Conservation (phyloP, 2,113 vertebrate genomes). For the Cheirogaleus medius region DNA sequence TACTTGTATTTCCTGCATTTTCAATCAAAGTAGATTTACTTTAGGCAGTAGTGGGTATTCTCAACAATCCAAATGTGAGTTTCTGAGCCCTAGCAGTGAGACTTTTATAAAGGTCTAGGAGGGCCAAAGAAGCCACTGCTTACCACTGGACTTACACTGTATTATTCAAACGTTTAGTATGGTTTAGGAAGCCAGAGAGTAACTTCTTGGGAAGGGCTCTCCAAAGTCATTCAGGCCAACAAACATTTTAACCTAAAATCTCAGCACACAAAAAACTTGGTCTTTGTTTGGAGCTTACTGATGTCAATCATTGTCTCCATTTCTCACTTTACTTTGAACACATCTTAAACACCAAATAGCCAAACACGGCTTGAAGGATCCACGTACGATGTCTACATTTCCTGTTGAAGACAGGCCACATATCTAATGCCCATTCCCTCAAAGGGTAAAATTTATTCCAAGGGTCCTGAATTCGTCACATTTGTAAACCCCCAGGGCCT, state of each 20-base stretch:
- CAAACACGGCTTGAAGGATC: neutral
- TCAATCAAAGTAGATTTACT: conserved; percentile 6
- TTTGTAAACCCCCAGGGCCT: neutral
- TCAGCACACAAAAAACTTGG: neutral
- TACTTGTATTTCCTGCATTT: neutral
- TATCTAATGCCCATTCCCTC: neutral
- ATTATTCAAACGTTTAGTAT: neutral
- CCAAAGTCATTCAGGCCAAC: neutral
- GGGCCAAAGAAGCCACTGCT: neutral
- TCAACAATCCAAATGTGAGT: neutral
- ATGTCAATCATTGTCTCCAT: neutral
- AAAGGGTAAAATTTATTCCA: neutral
- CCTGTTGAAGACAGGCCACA: neutral
- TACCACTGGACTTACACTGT: neutral
- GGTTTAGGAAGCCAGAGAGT: neutral
- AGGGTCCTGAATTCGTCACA: neutral
- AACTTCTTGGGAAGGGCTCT: neutral
- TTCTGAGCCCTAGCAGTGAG: neutral
- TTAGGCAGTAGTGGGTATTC: neutral
- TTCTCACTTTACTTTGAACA: neutral
- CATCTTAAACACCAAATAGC: neutral
- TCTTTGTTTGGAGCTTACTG: conserved; percentile 22
- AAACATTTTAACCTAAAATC: neutral
- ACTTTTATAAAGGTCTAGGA: neutral
- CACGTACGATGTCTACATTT: neutral